These are phyloP conservation scores for Venusia cambrica DNA, from an alignment of 2,888 invertebrate genomes.

Conservation along the genomic window DNA sequence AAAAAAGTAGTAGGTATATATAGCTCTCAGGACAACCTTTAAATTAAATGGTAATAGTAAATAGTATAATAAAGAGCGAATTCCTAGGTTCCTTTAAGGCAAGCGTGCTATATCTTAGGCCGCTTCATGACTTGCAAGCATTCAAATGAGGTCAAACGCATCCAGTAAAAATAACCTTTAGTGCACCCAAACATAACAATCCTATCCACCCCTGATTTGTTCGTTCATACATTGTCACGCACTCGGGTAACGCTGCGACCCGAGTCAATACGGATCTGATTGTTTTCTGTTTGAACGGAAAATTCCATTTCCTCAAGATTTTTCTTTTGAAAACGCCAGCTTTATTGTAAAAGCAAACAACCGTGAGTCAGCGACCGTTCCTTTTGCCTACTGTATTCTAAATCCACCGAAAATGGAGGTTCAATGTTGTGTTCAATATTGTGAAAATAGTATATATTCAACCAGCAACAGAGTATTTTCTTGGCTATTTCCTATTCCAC, in stretches of 20 bases:
- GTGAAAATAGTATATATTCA: slow-evolving; percentile 12
- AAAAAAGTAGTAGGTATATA: too few relatives aligned
- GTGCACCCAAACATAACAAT: too few relatives aligned
- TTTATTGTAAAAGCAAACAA: slow-evolving; percentile 20
- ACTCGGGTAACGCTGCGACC: slow-evolving; percentile 12
- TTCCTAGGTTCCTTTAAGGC: too few relatives aligned
- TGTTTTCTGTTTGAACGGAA: slow-evolving; percentile 21
- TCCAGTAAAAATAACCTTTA: slow-evolving; percentile 15
- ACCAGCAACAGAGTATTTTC: too few relatives aligned
- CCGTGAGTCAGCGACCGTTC: slow-evolving; percentile 13
- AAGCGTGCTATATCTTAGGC: too few relatives aligned
- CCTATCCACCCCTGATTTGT: slow-evolving; percentile 3
- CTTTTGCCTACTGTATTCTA: slow-evolving; percentile 11
- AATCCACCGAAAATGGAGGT: slow-evolving; percentile 4
- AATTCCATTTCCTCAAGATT: slow-evolving; percentile 15
- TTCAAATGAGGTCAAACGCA: too few relatives aligned
- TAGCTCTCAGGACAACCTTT: too few relatives aligned
- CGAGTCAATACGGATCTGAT: slow-evolving; percentile 15
- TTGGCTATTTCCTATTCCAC: too few relatives aligned
- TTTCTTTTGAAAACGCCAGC: slow-evolving; percentile 14
- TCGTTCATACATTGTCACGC: slow-evolving; percentile 14
- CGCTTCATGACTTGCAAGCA: too few relatives aligned
- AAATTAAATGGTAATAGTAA: too few relatives aligned
- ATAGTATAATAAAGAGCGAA: too few relatives aligned
- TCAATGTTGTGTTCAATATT: slow-evolving; percentile 5